Evolutionary conservation across 2,888 invertebrate species (phyloP).

Genomic region (Drosophila dives): DNA sequence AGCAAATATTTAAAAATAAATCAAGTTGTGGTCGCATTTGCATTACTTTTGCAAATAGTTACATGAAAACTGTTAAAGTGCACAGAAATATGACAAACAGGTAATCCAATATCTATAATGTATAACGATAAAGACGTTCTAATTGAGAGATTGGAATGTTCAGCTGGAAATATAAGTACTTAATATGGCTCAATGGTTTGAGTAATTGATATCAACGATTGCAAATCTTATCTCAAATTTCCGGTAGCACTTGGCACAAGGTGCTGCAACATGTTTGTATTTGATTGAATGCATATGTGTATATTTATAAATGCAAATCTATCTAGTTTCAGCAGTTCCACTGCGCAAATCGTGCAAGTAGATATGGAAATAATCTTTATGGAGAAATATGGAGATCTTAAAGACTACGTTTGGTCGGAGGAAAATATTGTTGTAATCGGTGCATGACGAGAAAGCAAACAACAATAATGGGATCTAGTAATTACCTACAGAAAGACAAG

Average conservation of each 20-base stretch:
- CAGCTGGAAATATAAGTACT: background rate
- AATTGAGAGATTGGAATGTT: background rate
- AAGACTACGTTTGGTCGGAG: conserved; percentile 2
- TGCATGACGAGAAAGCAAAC: conserved; percentile 41
- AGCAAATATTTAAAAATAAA: background rate
- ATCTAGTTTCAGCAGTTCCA: background rate
- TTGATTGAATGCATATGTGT: background rate
- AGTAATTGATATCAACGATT: conserved; percentile 41
- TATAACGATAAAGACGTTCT: background rate
- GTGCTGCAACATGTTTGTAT: background rate
- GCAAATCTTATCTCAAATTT: conserved; percentile 50
- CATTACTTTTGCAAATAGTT: background rate
- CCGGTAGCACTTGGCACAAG: conserved; percentile 30
- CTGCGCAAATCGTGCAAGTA: conserved; percentile 9
- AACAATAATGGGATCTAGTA: conserved; percentile 7
- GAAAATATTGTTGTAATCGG: conserved; percentile 34
- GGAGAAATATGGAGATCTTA: conserved; percentile 3
- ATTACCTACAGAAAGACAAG: conserved; percentile 19
- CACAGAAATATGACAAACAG: background rate
- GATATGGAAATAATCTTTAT: background rate
- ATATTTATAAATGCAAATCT: background rate
- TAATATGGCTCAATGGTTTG: conserved; percentile 9
- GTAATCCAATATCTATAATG: background rate
- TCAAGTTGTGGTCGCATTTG: background rate
- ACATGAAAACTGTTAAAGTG: background rate